Evolutionary conservation across 2,888 invertebrate species (phyloP).

Genomic region (Xanthostigma xanthostigma): DNA sequence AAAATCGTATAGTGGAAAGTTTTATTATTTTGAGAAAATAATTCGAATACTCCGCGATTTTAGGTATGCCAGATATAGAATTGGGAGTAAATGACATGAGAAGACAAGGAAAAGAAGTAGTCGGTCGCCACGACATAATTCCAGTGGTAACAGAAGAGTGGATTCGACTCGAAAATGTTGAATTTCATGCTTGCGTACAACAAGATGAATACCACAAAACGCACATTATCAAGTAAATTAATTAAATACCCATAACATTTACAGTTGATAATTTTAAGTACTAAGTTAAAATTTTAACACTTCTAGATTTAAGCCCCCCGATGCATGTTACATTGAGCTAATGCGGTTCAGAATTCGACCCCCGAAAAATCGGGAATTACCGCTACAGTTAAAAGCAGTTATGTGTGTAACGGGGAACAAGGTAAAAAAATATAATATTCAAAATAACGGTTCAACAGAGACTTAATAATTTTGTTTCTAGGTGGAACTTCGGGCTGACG

Average conservation of each 20-base stretch:
- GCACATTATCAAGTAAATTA: conserved; percentile 62
- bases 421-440: conserved; percentile 26
- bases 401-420: conserved; percentile 79
- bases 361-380: conserved; percentile 90
- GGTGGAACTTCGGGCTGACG: conserved; percentile 90
- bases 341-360: conserved; percentile 91
- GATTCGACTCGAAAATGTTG: conserved; percentile 88
- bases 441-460: too few relatives aligned
- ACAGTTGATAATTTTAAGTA: neutral
- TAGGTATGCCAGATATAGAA: conserved; percentile 91
- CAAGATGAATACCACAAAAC: conserved; percentile 76
- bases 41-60: neutral
- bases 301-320: conserved; percentile 83
- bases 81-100: conserved; percentile 94
- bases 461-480: conserved; percentile 20
- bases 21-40: too few relatives aligned
- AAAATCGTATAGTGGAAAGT: too few relatives aligned
- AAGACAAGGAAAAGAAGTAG: conserved; percentile 97
- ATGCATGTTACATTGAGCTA: conserved; percentile 94
- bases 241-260: too few relatives aligned
- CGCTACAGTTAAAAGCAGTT: conserved; percentile 82
- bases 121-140: conserved; percentile 96
- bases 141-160: conserved; percentile 98
- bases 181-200: conserved; percentile 90
- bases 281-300: neutral